Evolutionary conservation across 2,888 invertebrate species (phyloP).

Genomic region (Schizaphis graminum): DNA sequence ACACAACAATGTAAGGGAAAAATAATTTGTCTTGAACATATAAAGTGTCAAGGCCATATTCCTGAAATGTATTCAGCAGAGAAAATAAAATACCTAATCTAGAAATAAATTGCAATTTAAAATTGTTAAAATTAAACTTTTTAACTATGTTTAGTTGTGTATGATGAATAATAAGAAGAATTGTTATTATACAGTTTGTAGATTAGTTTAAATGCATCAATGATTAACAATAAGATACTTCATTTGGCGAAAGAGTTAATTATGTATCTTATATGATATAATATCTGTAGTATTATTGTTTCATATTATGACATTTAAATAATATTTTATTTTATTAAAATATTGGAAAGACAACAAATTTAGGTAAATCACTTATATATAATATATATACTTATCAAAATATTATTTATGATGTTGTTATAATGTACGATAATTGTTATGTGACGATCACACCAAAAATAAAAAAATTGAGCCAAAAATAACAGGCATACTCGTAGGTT

Average conservation of each 20-base stretch:
- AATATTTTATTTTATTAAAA: too few relatives aligned
- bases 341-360: too few relatives aligned
- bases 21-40: neutral
- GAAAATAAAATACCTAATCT: neutral
- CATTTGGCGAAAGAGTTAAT: neutral
- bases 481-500: neutral
- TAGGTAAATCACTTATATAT: too few relatives aligned
- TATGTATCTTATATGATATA: neutral
- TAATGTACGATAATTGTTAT: too few relatives aligned
- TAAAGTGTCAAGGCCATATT: neutral
- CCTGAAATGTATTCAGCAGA: neutral
- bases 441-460: neutral
- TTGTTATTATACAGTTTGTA: neutral
- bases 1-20: neutral
- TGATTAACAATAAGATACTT: neutral
- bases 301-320: too few relatives aligned
- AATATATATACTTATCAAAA: too few relatives aligned
- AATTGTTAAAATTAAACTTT: neutral
- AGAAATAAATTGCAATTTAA: neutral
- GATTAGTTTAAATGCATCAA: neutral
- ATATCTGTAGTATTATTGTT: neutral
- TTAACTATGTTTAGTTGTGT: neutral
- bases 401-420: too few relatives aligned
- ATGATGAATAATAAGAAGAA: neutral
- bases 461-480: neutral